Evolutionary conservation across 1,140 invertebrate species (phyloP), one percentile per base, ranked within the genome.

Genomic region (Sycophila sp.): DNA sequence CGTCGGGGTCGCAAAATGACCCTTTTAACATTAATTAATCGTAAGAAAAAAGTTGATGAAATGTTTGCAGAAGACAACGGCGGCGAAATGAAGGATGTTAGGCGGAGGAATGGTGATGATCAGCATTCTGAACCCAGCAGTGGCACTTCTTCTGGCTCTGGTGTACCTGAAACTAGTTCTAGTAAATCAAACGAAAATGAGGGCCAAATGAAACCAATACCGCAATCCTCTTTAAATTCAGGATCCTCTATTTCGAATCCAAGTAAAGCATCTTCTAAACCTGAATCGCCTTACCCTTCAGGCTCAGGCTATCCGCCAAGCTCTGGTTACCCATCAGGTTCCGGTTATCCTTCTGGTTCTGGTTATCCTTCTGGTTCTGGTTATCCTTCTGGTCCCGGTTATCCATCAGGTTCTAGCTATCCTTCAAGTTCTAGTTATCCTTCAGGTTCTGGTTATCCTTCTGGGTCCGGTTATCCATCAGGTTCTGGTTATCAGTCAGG

Each of bases 1-100:
- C 38, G 26, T 66, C 30, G 28, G 42, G 55, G 38, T 59, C 32
- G n/a, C 2, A 10, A 58, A 19, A n/a, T 47, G 30, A 15, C 34
- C 38, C 13, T 17, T 7, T 38, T 15, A 1, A 1, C 11, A 0
- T 51, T 40, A 2, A 45, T 32, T 59, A 68, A 68, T 59, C 49
- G 15, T 76, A 70, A 72, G 69, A 75, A 72, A 69, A 76, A 66
- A 80, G 79, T 75, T 72, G 30, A 71, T 68, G 75, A 80, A 77
- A 77, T 86, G 76, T 84, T 84, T 78, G 59, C 83, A 85, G 84
- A 84, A 11, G 59, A 75, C 67, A 64, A 77, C 34, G 75, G 72
- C 24, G 75, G 51, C 0, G 77, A 78, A 15, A 59, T 59, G 42
- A 78, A 73, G 59, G 74, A 76, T 17, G 15, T 69, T 38, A 22